Percentiles rank a stretch among this genome's conserved stretches.
phyloP scores from a whole-genome alignment of 37 sponge, comb jelly and placozoan species.

The Sycon ciliatum region DNA sequence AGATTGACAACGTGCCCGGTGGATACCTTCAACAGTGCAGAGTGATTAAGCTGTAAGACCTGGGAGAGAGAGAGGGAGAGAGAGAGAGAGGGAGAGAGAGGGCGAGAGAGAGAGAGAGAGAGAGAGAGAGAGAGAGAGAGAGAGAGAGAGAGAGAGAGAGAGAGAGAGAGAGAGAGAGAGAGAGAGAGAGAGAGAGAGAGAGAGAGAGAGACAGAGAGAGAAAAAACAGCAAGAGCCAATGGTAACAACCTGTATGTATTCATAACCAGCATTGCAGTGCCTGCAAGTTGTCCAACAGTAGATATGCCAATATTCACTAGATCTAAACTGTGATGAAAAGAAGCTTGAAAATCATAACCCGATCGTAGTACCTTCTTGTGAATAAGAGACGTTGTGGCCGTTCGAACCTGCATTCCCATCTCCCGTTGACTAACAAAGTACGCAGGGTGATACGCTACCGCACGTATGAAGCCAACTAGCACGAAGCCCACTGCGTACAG shows the following conservation, averaged over 20 bases:
- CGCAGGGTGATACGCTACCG: not conserved
- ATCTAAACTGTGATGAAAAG: too few relatives aligned
- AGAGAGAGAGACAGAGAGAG: not conserved
- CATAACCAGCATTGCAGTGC: too few relatives aligned
- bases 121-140: too few relatives aligned
- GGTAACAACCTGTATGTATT: not conserved
- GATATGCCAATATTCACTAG: too few relatives aligned
- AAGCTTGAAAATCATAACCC: not conserved
- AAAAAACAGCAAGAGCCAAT: not conserved
- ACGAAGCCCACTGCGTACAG: slow-evolving; percentile 45
- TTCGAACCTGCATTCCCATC: slow-evolving; percentile 41
- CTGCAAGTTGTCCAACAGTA: too few relatives aligned
- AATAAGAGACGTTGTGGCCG: slow-evolving; percentile 48
- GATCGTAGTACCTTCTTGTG: slow-evolving; percentile 38
- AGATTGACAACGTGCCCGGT: slow-evolving; percentile 67
- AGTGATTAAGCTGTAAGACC: slow-evolving; percentile 45
- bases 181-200: not conserved
- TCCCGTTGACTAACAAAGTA: too few relatives aligned
- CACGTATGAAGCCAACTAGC: not conserved
- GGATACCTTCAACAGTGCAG: slow-evolving; percentile 43
- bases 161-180: too few relatives aligned
- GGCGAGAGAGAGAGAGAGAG: too few relatives aligned
- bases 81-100: too few relatives aligned
- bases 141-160: too few relatives aligned
- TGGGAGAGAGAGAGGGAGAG: slow-evolving; percentile 19